Evolutionary conservation across 2,797 vertebrate species (phyloP).

Genomic region (Cossypha niveicapilla): DNA sequence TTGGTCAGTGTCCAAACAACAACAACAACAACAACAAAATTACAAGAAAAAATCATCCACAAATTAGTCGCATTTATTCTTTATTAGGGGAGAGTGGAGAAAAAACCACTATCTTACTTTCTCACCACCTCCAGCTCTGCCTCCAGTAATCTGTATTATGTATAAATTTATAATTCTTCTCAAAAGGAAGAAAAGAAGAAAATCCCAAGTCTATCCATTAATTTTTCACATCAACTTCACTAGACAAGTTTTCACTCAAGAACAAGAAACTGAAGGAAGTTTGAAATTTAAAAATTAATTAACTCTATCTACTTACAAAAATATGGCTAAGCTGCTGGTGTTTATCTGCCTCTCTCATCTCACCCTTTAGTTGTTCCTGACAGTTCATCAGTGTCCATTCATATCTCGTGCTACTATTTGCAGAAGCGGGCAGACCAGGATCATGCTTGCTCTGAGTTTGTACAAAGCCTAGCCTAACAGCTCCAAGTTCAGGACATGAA

Average conservation of each 20-base stretch:
- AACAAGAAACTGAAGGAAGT: neutral
- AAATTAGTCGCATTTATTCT: neutral
- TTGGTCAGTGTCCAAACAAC: neutral
- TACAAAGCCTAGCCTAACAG: neutral
- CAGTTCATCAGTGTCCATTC: neutral
- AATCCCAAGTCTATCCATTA: neutral
- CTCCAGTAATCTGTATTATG: neutral
- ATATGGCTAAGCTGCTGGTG: neutral
- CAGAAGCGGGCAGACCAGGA: neutral
- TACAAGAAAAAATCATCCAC: neutral
- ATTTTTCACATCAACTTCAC: neutral
- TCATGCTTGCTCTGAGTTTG: neutral
- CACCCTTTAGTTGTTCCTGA: neutral
- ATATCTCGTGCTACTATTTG: accelerated
- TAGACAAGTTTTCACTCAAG: neutral
- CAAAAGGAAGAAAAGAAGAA: neutral
- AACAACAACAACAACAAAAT: neutral
- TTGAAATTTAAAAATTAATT: neutral
- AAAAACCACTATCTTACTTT: neutral
- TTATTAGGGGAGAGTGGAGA: neutral
- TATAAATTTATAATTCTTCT: neutral
- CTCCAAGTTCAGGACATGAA: neutral
- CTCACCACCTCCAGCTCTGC: neutral
- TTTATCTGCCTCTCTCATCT: neutral
- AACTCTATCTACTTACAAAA: neutral